Evolutionary conservation across 2,797 vertebrate genomes (phyloP).

Genomic region (Chrosomus eos): DNA sequence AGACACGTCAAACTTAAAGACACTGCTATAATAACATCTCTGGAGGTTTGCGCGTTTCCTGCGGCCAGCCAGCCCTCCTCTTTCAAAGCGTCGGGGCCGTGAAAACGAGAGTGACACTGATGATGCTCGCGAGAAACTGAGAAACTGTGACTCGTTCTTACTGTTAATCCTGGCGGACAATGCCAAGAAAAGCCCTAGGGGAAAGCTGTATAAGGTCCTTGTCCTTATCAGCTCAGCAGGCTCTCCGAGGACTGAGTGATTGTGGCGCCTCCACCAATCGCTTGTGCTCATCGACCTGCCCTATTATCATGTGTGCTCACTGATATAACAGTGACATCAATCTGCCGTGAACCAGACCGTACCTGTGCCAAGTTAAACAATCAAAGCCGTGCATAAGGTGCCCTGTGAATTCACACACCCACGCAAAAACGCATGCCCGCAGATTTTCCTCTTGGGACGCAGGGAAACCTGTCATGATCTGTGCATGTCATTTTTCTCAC

Average conservation of each 20-base stretch:
- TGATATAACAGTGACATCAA: conserved; percentile 38
- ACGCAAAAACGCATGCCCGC: conserved; percentile 21
- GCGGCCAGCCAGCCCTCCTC: conserved; percentile 32
- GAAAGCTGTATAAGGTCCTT: conserved; percentile 29
- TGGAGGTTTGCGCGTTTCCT: conserved; percentile 59
- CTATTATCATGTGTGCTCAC: conserved; percentile 25
- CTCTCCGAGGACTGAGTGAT: conserved; percentile 6
- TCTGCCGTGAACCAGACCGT: conserved; percentile 14
- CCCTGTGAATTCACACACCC: conserved; percentile 34
- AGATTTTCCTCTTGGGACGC: conserved; percentile 6
- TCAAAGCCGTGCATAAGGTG: conserved; percentile 17
- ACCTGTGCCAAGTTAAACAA: conserved; percentile 42
- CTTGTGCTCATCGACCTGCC: background rate
- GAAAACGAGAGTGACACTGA: conserved; percentile 42
- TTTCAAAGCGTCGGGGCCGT: background rate
- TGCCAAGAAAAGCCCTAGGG: conserved; percentile 36
- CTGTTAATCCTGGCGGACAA: conserved; percentile 44
- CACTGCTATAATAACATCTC: conserved; percentile 54
- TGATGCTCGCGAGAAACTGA: conserved; percentile 27
- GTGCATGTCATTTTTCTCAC: conserved; percentile 74
- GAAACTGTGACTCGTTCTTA: conserved; percentile 34
- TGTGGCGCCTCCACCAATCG: background rate
- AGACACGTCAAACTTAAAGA: conserved; percentile 66
- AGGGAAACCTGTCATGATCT: conserved; percentile 67
- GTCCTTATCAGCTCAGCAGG: conserved; percentile 38